A percentile compares a stretch with the other conserved stretches of the same genome.
Evolutionary conservation across 2,113 vertebrate species (phyloP).

Genomic region (Ginglymostoma cirratum): DNA sequence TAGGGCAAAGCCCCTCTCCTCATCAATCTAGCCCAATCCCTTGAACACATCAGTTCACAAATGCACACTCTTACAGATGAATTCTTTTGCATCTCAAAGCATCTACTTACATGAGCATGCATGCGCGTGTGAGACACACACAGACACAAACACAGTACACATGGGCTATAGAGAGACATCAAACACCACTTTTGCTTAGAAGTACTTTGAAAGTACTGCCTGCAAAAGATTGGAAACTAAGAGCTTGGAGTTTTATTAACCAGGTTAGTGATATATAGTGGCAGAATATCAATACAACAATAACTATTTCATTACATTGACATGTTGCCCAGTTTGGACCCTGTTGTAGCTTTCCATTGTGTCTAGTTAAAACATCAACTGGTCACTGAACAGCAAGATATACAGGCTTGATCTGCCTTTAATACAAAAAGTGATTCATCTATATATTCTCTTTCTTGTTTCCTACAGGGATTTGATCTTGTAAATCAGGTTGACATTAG

Average conservation of each 20-base stretch:
- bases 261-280: neutral
- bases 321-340: neutral
- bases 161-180: too few relatives aligned
- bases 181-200: neutral
- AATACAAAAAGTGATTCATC: neutral
- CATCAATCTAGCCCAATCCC: neutral
- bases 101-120: neutral
- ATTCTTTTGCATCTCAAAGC: too few relatives aligned
- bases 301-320: conserved; percentile 19
- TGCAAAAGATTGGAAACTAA: neutral
- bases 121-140: neutral
- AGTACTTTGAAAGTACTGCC: neutral
- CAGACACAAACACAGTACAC: neutral
- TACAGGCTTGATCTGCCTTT: neutral
- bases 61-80: too few relatives aligned
- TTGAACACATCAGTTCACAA: too few relatives aligned
- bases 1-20: neutral
- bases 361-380: conserved; percentile 1
- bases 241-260: neutral
- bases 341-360: neutral
- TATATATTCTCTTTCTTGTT: neutral
- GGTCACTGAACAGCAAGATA: neutral
- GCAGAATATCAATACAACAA: conserved; percentile 17
- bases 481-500: neutral
- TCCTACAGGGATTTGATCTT: neutral